These are phyloP conservation scores for Kryphioiulus occultus DNA, from an alignment of 2,888 invertebrate genomes.

Conservation along the genomic window DNA sequence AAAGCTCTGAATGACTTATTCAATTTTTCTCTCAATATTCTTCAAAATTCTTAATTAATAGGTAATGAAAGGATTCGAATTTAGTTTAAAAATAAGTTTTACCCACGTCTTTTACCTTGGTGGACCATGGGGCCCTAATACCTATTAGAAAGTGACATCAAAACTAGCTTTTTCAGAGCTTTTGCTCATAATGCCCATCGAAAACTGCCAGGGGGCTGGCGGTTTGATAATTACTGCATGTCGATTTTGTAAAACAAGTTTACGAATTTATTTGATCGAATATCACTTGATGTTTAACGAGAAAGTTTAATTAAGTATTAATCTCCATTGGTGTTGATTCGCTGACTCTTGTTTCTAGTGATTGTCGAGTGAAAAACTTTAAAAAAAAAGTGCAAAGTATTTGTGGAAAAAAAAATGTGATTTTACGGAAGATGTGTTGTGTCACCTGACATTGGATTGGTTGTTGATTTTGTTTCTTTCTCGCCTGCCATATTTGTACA, in stretches of 20 bases:
- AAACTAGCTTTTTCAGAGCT: neutral
- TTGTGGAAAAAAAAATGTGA: conserved; percentile 39
- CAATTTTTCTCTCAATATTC: neutral
- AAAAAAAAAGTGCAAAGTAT: conserved; percentile 28
- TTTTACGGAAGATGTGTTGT: conserved; percentile 37
- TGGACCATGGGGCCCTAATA: neutral
- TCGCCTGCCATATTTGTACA: conserved; percentile 39
- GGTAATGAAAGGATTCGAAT: too few species aligned
- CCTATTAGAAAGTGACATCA: neutral
- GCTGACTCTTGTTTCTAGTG: conserved; percentile 34
- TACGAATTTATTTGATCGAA: conserved; percentile 30
- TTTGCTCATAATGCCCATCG: neutral
- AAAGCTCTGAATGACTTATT: neutral
- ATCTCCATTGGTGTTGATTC: conserved; percentile 33
- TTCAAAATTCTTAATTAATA: neutral
- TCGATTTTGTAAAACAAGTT: conserved; percentile 25
- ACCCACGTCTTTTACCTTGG: too few species aligned
- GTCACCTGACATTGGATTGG: conserved; percentile 27
- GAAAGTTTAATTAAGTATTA: conserved; percentile 38
- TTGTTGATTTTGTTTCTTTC: conserved; percentile 38
- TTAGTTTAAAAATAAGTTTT: neutral
- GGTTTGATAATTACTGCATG: conserved; percentile 8
- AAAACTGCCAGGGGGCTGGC: neutral
- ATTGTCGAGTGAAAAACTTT: conserved; percentile 24
- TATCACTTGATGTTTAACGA: conserved; percentile 36